Evolutionary conservation across 1,140 invertebrate species (phyloP).

Genomic region (Aethina tumida): DNA sequence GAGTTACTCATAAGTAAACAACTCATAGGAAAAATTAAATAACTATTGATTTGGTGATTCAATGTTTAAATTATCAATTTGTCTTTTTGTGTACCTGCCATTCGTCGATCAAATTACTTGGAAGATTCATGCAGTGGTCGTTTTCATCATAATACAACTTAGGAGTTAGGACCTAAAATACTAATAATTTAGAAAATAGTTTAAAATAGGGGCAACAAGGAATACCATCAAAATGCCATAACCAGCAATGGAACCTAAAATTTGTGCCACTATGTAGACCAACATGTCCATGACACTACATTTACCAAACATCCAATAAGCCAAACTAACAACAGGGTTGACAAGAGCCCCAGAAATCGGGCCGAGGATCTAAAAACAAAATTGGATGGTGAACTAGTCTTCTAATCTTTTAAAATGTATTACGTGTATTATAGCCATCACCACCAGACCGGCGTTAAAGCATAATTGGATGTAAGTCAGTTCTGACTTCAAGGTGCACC

Average conservation of each 20-base stretch:
- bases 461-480: constrained; percentile 20
- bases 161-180: too few species aligned
- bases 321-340: constrained; percentile 66
- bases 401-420: constrained; percentile 3
- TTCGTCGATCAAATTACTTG: too few species aligned
- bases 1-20: constrained; percentile 11
- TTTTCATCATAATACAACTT: too few species aligned
- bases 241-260: constrained; percentile 55
- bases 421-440: constrained; percentile 27
- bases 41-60: too few species aligned
- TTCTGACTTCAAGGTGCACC: constrained; percentile 16
- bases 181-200: too few species aligned
- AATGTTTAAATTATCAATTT: too few species aligned
- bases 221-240: constrained; percentile 52
- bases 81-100: too few species aligned
- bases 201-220: too few species aligned
- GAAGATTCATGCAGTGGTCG: too few species aligned
- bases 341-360: constrained; percentile 64
- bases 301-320: constrained; percentile 54
- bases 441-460: constrained; percentile 25
- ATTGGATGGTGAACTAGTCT: too few species aligned
- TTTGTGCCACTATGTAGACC: constrained; percentile 60
- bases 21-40: too few species aligned
- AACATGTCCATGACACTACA: constrained; percentile 51
- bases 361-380: constrained; percentile 48